Conservation (phyloP, 2,888 invertebrate genomes). For the Loripinus fragilis region DNA sequence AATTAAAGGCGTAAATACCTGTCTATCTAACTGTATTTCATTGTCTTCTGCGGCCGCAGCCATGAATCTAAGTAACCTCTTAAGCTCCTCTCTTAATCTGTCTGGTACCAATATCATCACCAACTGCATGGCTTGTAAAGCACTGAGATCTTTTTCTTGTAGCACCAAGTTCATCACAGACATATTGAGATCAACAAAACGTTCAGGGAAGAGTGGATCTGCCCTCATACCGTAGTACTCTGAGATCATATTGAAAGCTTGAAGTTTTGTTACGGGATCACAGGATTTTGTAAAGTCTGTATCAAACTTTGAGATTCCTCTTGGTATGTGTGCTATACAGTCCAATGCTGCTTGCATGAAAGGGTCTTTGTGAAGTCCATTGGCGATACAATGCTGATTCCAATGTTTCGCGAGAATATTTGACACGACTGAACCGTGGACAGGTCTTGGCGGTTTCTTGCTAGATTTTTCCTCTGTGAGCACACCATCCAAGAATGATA, state of each 20-base stretch:
- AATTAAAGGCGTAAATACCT: too few relatives aligned
- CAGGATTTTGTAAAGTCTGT: slow-evolving; percentile 69
- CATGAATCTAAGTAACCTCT: slow-evolving; percentile 79
- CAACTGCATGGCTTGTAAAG: slow-evolving; percentile 78
- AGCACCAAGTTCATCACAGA: slow-evolving; percentile 79
- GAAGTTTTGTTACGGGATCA: slow-evolving; percentile 71
- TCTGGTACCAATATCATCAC: slow-evolving; percentile 77
- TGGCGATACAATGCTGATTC: slow-evolving; percentile 60
- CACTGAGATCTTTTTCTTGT: slow-evolving; percentile 66
- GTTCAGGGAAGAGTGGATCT: slow-evolving; percentile 76
- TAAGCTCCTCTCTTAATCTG: slow-evolving; percentile 76
- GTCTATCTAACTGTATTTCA: slow-evolving; percentile 66
- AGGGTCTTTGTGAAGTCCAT: slow-evolving; percentile 67
- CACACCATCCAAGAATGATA: slow-evolving; percentile 80
- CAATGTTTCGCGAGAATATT: slow-evolving; percentile 74
- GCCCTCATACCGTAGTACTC: slow-evolving; percentile 70
- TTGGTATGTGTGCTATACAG: slow-evolving; percentile 77
- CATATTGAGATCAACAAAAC: slow-evolving; percentile 79
- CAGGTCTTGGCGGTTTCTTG: slow-evolving; percentile 55
- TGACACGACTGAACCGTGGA: slow-evolving; percentile 65
- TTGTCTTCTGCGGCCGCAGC: slow-evolving; percentile 69
- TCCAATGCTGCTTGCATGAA: slow-evolving; percentile 77
- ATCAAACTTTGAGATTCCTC: slow-evolving; percentile 75
- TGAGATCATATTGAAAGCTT: slow-evolving; percentile 76
- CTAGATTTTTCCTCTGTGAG: slow-evolving; percentile 69